These are phyloP conservation scores for Enteromius trimaculatus DNA, from an alignment of 2,797 vertebrate species.

Conservation along the genomic window DNA sequence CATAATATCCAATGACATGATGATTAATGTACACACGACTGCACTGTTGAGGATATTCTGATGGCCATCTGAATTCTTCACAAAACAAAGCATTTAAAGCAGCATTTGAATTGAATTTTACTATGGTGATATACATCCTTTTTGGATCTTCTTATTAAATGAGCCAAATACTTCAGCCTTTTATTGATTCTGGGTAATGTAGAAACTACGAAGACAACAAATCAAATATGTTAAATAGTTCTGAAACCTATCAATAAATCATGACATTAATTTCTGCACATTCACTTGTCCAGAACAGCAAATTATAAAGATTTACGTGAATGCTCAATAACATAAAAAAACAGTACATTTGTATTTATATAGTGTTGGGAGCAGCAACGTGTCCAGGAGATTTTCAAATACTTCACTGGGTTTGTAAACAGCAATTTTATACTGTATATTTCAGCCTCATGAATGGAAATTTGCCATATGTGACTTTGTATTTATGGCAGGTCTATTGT, in stretches of 20 bases:
- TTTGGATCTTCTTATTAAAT: neutral
- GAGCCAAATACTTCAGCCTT: neutral
- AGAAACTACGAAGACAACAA: neutral
- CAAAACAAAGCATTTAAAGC: neutral
- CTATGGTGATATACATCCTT: neutral
- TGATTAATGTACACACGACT: slow-evolving; percentile 12
- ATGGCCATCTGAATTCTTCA: neutral
- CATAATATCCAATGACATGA: slow-evolving; percentile 30
- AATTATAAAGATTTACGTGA: slow-evolving; percentile 4
- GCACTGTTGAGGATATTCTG: neutral
- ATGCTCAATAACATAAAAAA: neutral
- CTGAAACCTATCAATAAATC: neutral
- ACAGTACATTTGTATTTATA: neutral
- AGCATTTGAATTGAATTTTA: neutral
- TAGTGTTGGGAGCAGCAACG: neutral
- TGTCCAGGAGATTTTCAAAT: neutral
- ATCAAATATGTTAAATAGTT: neutral
- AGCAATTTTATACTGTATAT: neutral
- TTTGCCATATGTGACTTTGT: neutral
- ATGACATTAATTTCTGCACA: neutral
- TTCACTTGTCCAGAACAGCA: neutral
- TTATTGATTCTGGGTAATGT: neutral
- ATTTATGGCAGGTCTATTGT: slow-evolving; percentile 18
- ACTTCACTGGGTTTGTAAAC: slow-evolving; percentile 1
- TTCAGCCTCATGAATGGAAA: neutral